Conservation (phyloP, 2,797 vertebrate genomes). For the Pogoniulus pusillus region DNA sequence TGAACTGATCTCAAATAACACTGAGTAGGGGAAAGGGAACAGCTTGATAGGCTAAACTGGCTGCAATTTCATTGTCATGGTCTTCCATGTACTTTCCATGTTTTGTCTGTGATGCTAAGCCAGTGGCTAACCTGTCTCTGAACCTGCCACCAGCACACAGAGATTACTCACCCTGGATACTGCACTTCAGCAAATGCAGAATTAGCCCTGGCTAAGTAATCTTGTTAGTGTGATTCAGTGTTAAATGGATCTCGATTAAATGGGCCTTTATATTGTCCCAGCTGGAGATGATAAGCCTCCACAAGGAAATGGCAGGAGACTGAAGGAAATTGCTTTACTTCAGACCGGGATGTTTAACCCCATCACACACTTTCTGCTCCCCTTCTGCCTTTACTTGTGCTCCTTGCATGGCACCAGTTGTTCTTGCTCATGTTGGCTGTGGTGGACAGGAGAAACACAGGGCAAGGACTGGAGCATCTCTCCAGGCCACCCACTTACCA, state of each 20-base stretch:
- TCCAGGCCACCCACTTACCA: background rate
- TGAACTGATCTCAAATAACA: conserved; percentile 29
- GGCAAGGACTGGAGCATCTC: background rate
- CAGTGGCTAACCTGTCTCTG: conserved; percentile 65
- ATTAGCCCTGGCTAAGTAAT: conserved; percentile 64
- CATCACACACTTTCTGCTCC: conserved; percentile 11
- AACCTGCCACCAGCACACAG: conserved; percentile 46
- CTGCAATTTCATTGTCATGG: conserved; percentile 32
- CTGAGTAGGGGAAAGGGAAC: background rate
- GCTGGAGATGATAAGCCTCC: conserved; percentile 72
- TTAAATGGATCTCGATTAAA: conserved; percentile 74
- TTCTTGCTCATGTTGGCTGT: background rate
- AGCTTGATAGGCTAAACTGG: background rate
- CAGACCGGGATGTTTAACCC: conserved; percentile 68
- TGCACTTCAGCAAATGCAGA: conserved; percentile 59
- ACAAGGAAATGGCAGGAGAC: conserved; percentile 68
- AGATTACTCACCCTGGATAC: conserved; percentile 67
- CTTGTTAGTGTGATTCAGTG: conserved; percentile 74
- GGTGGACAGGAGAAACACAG: background rate
- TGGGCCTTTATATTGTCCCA: conserved; percentile 72
- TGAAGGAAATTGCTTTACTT: conserved; percentile 68
- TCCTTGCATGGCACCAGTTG: background rate
- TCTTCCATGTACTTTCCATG: conserved; percentile 35
- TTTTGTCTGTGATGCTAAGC: conserved; percentile 64
- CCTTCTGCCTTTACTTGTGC: background rate